phyloP scores from a whole-genome alignment of 30 jellyfish, hydroid and myxozoan species.

The Sanderia malayensis region DNA sequence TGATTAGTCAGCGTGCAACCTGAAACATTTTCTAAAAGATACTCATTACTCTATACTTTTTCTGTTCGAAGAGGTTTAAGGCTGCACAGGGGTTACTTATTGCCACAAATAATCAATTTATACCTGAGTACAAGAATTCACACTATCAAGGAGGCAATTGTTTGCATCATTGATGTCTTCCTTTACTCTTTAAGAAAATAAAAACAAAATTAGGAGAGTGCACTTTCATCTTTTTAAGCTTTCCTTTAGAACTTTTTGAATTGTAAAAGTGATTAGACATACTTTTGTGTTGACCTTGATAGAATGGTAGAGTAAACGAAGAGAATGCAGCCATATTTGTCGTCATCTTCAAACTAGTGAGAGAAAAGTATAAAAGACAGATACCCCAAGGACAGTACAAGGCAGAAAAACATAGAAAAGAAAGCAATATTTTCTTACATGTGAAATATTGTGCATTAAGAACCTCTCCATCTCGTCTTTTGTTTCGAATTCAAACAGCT shows the following conservation, averaged over 20 bases:
- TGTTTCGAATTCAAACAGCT: conserved; percentile 38
- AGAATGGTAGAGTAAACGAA: conserved; percentile 27
- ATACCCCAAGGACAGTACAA: too few relatives aligned
- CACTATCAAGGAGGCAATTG: conserved; percentile 34
- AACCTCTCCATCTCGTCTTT: conserved; percentile 49
- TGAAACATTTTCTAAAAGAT: too few relatives aligned
- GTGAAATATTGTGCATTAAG: conserved; percentile 10
- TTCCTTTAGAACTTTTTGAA: too few relatives aligned
- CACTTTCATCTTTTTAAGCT: too few relatives aligned
- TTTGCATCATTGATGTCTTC: conserved; percentile 35
- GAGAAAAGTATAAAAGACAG: too few relatives aligned
- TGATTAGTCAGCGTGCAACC: too few relatives aligned
- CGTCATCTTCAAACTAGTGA: conserved; percentile 53
- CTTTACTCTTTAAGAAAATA: conserved; percentile 17
- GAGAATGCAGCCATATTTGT: conserved; percentile 36
- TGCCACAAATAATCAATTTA: too few relatives aligned
- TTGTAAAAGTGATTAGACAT: too few relatives aligned
- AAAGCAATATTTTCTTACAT: conserved; percentile 53
- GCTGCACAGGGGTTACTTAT: too few relatives aligned
- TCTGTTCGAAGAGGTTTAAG: too few relatives aligned
- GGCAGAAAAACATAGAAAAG: too few relatives aligned
- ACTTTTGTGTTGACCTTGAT: conserved; percentile 48
- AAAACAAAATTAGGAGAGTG: background rate
- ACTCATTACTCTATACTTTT: too few relatives aligned
- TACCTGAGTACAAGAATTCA: conserved; percentile 40